Conservation (phyloP, 2,113 vertebrate genomes). For the Thunnus maccoyii region DNA sequence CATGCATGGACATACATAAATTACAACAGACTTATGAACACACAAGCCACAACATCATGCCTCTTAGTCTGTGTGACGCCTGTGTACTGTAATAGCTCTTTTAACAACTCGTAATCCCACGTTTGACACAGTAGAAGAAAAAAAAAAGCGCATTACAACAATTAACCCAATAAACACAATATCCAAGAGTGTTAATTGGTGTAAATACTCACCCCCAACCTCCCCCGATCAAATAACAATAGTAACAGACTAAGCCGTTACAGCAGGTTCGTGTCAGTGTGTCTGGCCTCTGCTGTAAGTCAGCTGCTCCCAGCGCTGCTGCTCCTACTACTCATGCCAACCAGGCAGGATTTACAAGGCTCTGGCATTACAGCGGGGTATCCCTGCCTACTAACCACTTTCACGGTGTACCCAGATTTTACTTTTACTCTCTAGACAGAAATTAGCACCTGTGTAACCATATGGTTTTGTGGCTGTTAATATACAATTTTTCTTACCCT, state of each 20-base stretch:
- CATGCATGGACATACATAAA: constrained; percentile 22
- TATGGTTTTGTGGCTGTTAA: background rate
- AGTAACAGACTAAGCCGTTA: constrained; percentile 23
- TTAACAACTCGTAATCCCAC: constrained; percentile 17
- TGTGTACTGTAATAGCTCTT: constrained; percentile 21
- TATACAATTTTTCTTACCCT: background rate
- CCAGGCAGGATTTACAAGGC: constrained; percentile 43
- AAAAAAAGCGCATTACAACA: background rate
- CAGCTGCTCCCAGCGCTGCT: constrained; percentile 19
- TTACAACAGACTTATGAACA: constrained; percentile 3
- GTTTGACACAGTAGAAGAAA: constrained; percentile 1
- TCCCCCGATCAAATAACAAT: constrained; percentile 15
- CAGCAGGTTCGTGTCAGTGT: constrained; percentile 10
- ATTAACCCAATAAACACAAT: constrained; percentile 27
- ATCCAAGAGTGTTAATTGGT: constrained; percentile 22
- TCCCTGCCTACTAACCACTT: constrained; percentile 20
- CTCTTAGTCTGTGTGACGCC: constrained; percentile 12
- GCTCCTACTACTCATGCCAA: constrained; percentile 9
- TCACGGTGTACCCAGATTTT: constrained; percentile 13
- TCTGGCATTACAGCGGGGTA: constrained; percentile 29
- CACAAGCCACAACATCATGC: constrained; percentile 11
- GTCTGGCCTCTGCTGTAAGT: constrained; percentile 27
- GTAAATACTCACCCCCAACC: background rate
- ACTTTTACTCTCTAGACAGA: background rate
- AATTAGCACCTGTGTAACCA: background rate